Conservation (phyloP, 1,140 invertebrate genomes). For the Aphis gossypii region DNA sequence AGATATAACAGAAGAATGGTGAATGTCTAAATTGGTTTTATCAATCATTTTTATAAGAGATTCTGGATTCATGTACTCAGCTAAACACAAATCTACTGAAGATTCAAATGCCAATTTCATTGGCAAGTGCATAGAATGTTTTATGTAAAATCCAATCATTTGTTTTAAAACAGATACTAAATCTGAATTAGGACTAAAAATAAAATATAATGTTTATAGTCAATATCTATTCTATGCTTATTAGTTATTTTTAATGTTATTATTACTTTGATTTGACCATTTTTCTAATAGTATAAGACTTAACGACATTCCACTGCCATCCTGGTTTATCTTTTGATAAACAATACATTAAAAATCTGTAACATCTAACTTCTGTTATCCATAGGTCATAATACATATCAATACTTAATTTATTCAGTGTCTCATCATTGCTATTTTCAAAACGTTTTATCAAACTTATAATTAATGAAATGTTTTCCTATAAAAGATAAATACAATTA, state of each 20-base stretch:
- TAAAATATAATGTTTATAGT: neutral
- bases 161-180: constrained; percentile 33
- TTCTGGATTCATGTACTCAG: constrained; percentile 34
- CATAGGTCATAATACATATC: constrained; percentile 50
- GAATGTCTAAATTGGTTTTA: constrained; percentile 28
- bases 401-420: constrained; percentile 33
- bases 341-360: constrained; percentile 54
- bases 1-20: constrained; percentile 41
- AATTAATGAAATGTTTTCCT: constrained; percentile 48
- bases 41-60: constrained; percentile 23
- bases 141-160: constrained; percentile 44
- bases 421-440: constrained; percentile 42
- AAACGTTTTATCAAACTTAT: constrained; percentile 47
- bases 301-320: constrained; percentile 54
- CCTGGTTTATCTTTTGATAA: constrained; percentile 49
- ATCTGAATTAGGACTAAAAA: constrained; percentile 48
- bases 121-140: constrained; percentile 42
- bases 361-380: constrained; percentile 48
- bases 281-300: constrained; percentile 36
- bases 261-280: constrained; percentile 40
- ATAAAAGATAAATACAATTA: neutral
- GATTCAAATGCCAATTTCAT: constrained; percentile 45
- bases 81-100: constrained; percentile 37
- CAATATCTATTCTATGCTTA: neutral
- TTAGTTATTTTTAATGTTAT: neutral